Base-by-base conservation (phyloP, 1,140 invertebrate species). In the Drosophila neocordata region DNA sequence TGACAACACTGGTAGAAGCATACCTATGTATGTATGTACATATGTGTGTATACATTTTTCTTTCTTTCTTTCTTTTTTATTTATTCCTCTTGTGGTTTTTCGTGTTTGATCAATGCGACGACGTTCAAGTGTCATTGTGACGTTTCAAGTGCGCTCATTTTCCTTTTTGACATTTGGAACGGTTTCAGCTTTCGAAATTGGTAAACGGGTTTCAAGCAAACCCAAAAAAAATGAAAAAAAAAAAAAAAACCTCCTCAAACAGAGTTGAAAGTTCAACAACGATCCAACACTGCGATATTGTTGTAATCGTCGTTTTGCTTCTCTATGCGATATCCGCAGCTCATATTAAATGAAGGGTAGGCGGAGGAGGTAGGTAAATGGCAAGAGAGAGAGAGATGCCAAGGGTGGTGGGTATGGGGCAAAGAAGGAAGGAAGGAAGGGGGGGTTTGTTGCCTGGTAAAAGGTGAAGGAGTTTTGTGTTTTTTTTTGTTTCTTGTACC, bases 191-290 rank as follows among this genome's bases (percentile, higher is more conserved):
- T 87, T 87, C 82, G 37, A 87, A 87, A 85, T 73, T 61, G 73
- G 35, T 51, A 81, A 87, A 85, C 81, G 69, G 70, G 81, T 85
- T 85, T 68, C 44, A 61, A 72, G 56, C 31, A 27, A 48, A 44
- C 65, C 55, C 41, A 27, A 48, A 52, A 15, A 56, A 63, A 59
- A 34, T 9, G 34, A 18, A 38, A 60, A 60, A 24, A 41, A 13
- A 22, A 61, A 38, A 52, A 74, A 60, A 15, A 22, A 13, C 31
- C 41, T 24, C 35, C 20, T 7, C 11, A 48, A 13, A 24, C 35
- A 64, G 78, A 77, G 82, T 87, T 87, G 83, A 87, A 87, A 87
- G 82, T 87, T 87, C 82, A 87, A 68, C 75, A 38, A 48, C 79
- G 78, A 87, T 87, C 87, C 73, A 87, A 74, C 69, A 83, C 75